A percentile compares a stretch with the other conserved stretches of the same genome.
Conservation (phyloP, 2,888 invertebrate genomes). For the Nephrotoma guestfalica region DNA sequence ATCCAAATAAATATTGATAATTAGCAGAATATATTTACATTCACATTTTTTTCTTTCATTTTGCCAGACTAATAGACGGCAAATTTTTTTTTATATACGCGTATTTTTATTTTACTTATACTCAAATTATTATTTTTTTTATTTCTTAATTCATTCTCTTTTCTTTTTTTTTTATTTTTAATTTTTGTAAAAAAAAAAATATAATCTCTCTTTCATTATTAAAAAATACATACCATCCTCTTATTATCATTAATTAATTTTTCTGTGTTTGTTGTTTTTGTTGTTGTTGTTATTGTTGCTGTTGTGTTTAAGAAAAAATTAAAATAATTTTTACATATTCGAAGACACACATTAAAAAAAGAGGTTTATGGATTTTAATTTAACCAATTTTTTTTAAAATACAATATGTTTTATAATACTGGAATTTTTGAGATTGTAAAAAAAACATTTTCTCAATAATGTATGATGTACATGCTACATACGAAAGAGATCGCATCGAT, state of each 20-base stretch:
- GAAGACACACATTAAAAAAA: not conserved
- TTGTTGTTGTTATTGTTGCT: not conserved
- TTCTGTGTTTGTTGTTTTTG: not conserved
- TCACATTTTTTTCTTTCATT: not conserved
- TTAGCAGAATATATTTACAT: not conserved
- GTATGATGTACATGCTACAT: not conserved
- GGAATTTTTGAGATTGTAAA: not conserved
- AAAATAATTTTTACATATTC: not conserved
- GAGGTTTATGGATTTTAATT: not conserved
- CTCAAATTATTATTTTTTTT: not conserved
- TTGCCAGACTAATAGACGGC: slow-evolving; percentile 6
- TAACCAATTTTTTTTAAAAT: not conserved
- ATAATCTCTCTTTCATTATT: not conserved
- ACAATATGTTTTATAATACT: not conserved
- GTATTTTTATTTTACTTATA: not conserved
- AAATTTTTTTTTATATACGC: not conserved
- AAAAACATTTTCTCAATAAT: not conserved
- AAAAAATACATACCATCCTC: not conserved
- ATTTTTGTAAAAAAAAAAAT: not conserved
- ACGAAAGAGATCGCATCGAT: not conserved
- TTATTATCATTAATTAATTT: not conserved
- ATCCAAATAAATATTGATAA: not conserved
- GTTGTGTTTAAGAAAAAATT: not conserved
- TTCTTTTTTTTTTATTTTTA: not conserved
- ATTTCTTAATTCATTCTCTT: not conserved